Evolutionary conservation across 2,113 vertebrate genomes (phyloP).

Genomic region (Amazona guildingii): DNA sequence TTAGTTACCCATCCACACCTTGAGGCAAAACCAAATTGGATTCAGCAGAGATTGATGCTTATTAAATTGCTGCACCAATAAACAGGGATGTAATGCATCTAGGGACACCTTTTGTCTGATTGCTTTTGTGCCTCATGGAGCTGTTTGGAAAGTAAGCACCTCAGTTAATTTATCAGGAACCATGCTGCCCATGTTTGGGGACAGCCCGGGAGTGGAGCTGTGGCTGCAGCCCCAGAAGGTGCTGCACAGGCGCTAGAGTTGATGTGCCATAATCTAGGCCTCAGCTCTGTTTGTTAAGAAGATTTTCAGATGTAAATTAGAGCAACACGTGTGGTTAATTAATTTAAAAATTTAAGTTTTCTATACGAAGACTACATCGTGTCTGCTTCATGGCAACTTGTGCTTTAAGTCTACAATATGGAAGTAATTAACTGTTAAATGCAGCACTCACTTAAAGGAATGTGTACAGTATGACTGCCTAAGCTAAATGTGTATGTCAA

Average conservation of each 20-base stretch:
- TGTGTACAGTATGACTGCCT: not conserved
- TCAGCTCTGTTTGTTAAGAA: not conserved
- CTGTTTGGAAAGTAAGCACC: not conserved
- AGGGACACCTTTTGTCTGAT: not conserved
- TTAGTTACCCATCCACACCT: not conserved
- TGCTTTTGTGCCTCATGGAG: not conserved
- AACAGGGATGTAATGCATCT: not conserved
- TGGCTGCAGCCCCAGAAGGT: not conserved
- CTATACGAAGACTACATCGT: not conserved
- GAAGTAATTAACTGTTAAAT: not conserved
- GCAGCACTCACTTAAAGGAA: not conserved
- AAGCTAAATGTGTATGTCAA: not conserved
- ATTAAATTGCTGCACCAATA: not conserved
- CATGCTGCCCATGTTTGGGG: not conserved
- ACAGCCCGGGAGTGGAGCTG: not conserved
- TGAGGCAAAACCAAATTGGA: not conserved
- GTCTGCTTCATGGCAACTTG: not conserved
- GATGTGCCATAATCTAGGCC: not conserved
- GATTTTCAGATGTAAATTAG: not conserved
- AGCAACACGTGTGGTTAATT: not conserved
- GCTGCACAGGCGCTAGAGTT: not conserved
- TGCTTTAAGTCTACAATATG: not conserved
- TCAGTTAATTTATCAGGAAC: not conserved
- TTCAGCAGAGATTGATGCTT: not conserved
- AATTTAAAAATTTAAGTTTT: not conserved